Base-by-base conservation (phyloP, 2,113 vertebrate species). In the Podilymbus podiceps region DNA sequence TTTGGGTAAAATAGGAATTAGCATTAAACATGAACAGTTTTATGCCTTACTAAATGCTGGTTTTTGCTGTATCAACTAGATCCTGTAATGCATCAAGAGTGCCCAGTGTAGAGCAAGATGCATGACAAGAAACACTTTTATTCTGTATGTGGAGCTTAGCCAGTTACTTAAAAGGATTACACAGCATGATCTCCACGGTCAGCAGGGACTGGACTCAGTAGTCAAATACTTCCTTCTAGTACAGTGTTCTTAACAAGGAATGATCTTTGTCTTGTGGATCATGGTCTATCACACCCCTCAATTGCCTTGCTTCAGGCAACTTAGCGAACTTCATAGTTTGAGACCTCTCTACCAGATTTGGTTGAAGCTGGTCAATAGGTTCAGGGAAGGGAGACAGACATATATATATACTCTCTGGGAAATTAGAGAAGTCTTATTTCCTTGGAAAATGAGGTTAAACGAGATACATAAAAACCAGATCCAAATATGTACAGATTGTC, bases 111-210 rank as follows among this genome's bases (percentile, higher is more conserved):
- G 47, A 95, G 50, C 17, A 86, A 86, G 73, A 80, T 20, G n/a
- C 25, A 55, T 67, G 59, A 76, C 79, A 92, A 73, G 59, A 77
- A 93, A 77, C 23, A 52, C 68, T 64, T 25, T 50, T 80, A 58
- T 22, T 82, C 77, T 77, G 23, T 42, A 58, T 0, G 28, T 88
- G 90, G 87, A 90, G 15, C 58, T 85, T 83, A 62, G 83, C 72
- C 88, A 93, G 90, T 88, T 73, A 69, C 79, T 85, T 93, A 92
- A 93, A 94, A 93, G 92, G 55, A 95, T 97, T 93, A 93, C 42
- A 86, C 72, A 88, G 88, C 88, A 67, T 83, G 92, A 92, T 66
- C 27, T 72, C 59, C 42, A 74, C 1, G 23, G 72, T 86, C 83
- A 90, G 59, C 46, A 90, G 55, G 53, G 60, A 55, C 19, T 74